Base-by-base conservation (phyloP, 2,113 vertebrate species). In the Oncorhynchus keta region DNA sequence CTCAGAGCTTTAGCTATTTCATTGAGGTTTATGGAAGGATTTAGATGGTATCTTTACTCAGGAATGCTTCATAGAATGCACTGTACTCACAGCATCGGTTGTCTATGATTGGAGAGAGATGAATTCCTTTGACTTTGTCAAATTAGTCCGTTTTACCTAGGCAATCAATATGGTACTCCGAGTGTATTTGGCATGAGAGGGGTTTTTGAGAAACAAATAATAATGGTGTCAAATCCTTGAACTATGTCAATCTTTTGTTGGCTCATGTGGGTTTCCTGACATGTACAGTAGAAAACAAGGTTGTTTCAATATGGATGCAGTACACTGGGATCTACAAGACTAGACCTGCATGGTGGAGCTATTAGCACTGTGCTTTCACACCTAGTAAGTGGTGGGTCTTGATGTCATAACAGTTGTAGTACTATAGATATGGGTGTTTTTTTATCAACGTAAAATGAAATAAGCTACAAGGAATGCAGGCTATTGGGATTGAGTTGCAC, bases 11-110 rank as follows among this genome's bases (percentile, higher is more conserved):
- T 78, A 81, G 83, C 77, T 81, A 14, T 70, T 18, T 78, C 45
- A 81, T 68, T 69, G 59, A 79, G 76, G 77, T 73, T 26, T 75
- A 79, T 81, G 75, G 84, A 78, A 79, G 79, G 83, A 86, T 87
- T 81, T 86, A 82, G 85, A 89, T 85, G 74, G 72, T 86, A 84
- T 89, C 85, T 83, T 39, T 70, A 76, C 39, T 69, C 71, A 76
- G 78, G 83, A 89, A 89, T 86, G 73, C 74, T 20, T 5, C 73
- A 80, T 39, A 35, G 74, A 84, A 84, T 73, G 73, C 48, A 30
- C 62, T 62, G 39, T 62, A 18, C 48, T 68, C 24, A 64, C 64
- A 68, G 30, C 30, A 3, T 22, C 14, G 30, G 12, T 57, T 59
- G 48, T 70, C 6, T 64, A 28, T 26, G 49, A 28, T 13, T 14